Evolutionary conservation across 2,113 vertebrate genomes (phyloP), one percentile per base, ranked within the genome.

Genomic region (Deroptyus accipitrinus): DNA sequence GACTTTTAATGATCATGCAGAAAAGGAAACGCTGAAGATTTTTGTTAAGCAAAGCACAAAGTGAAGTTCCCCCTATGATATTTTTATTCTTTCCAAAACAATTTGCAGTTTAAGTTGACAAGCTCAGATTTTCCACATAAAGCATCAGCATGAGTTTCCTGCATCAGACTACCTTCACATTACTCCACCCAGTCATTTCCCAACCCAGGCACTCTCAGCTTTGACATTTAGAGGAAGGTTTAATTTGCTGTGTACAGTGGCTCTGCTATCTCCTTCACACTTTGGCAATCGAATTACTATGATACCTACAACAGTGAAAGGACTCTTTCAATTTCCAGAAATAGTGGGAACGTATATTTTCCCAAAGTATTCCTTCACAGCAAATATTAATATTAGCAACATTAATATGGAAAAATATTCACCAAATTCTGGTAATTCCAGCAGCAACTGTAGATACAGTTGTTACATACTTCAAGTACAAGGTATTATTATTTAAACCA

Each of bases 51-150:
- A n/a, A 82, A 90, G 63, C 39, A 81, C 62, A 49, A 86, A 90
- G 41, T 42, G 16, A 88, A 96, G 86, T 78, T 96, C 88, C 90
- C 83, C 48, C 41, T 59, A n/a, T 1, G 63, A 10, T 92, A 95
- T 93, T 94, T 96, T 93, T 91, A 93, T 75, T 33, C 46, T 28
- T 68, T 76, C 42, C 49, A 41, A 67, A 90, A 79, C 52, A 62
- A 46, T 16, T 66, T 80, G 69, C 62, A 62, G 70, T 23, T 86
- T 25, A 91, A 88, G 31, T 35, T 63, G 81, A 86, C 31, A 69
- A 82, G 11, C 57, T 93, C 96, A 95, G 88, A 93, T 77, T 96
- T 97, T 97, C 96, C 96, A 93, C 75, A 89, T 51, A 51, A 68
- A 92, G 42, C 88, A 96, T 6, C 51, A 85, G 83, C 95, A 93